Base-by-base conservation (phyloP, 2,888 invertebrate species). In the Mesochorus sp. region DNA sequence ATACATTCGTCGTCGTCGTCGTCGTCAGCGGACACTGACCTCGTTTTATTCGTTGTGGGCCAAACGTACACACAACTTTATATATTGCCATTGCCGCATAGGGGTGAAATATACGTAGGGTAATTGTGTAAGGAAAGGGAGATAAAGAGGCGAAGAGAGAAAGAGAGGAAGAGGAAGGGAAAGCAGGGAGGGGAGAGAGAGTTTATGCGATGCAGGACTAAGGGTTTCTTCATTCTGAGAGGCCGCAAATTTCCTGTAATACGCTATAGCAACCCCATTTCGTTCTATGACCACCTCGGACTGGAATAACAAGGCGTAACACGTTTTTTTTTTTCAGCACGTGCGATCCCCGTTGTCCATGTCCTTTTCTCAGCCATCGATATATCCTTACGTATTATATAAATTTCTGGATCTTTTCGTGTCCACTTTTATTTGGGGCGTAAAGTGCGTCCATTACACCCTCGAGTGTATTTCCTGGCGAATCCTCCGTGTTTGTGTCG, bases 191-290 rank as follows among this genome's bases (percentile, higher is more conserved):
- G 6, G 17, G 4, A 17, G 28, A 28, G 24, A 44, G 14, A 31
- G 34, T 47, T 26, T 31, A 47, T 49, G 62, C 14, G 62, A 64
- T 64, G 49, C 49, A 64, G 49, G 49, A 37, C 49, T 68, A 31
- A 24, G 68, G 68, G 31, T 68, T 47, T 57, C 57, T 55, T 68
- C 17, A 44, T n/a, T n/a, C 68, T 8, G 31, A 59, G 17, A 64
- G 55, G 28, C 26, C 14, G 53, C 66, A 47, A 28, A 66, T 14
- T n/a, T 47, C 57, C 47, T 31, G 34, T n/a, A 70, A 68, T 64
- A 76, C 70, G 64, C 71, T 51, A n/a, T n/a, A 59, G 70, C 76
- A 76, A 71, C 70, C 70, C 62, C 75, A 53, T 76, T 76, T 70
- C 70, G n/a, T n/a, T n/a, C n/a, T n/a, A n/a, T n/a, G n/a, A n/a